Conservation (phyloP, 2,797 vertebrate species). For the Pseudotriccus pelzelni region DNA sequence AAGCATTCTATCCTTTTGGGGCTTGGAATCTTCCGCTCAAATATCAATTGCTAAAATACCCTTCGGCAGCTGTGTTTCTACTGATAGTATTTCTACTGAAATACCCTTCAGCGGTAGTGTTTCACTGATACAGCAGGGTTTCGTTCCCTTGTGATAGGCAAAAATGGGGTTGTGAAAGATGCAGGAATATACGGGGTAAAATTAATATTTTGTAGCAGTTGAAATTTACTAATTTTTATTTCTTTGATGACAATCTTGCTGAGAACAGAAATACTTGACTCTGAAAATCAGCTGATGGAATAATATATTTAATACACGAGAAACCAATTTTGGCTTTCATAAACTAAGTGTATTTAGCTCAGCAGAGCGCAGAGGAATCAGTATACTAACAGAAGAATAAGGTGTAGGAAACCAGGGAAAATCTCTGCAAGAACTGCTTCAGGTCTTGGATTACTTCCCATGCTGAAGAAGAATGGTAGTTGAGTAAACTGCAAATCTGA, state of each 20-base stretch:
- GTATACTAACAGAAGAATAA: not conserved
- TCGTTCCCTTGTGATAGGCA: not conserved
- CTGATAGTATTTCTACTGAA: not conserved
- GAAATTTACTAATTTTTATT: not conserved
- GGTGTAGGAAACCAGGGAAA: not conserved
- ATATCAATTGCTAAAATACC: not conserved
- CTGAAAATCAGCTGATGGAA: not conserved
- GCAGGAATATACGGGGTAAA: not conserved
- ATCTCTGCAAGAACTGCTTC: not conserved
- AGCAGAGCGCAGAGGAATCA: not conserved
- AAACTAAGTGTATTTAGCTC: not conserved
- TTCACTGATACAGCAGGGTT: not conserved
- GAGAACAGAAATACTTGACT: not conserved
- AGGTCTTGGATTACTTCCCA: not conserved
- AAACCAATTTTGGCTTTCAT: not conserved
- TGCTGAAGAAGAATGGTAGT: not conserved
- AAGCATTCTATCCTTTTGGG: not conserved
- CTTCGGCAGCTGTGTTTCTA: not conserved
- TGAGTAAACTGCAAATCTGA: not conserved
- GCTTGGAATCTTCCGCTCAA: not conserved
- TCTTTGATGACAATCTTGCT: not conserved
- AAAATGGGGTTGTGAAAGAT: not conserved
- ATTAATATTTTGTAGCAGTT: not conserved
- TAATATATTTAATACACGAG: not conserved
- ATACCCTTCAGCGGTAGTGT: not conserved